Percentiles rank a stretch among this genome's conserved stretches.
phyloP scores from a whole-genome alignment of 2,113 vertebrate species.

The Muntiacus reevesi region DNA sequence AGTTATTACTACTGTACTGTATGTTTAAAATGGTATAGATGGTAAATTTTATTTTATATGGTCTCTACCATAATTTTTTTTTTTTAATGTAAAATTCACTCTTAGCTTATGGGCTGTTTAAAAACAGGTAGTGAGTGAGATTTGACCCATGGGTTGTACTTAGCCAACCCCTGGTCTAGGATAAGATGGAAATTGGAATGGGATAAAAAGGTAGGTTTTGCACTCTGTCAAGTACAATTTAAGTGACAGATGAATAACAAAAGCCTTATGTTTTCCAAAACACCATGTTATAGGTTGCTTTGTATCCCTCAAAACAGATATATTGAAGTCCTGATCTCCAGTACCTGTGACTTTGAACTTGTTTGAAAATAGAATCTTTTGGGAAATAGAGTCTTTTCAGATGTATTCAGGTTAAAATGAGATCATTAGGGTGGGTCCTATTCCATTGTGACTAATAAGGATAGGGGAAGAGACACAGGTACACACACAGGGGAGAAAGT shows the following conservation, averaged over 20 bases:
- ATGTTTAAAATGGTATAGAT: not conserved
- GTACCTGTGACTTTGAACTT: not conserved
- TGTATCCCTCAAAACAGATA: not conserved
- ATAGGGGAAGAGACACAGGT: not conserved
- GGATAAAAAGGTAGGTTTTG: not conserved
- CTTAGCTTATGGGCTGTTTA: not conserved
- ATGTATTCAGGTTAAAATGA: not conserved
- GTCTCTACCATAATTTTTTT: not conserved
- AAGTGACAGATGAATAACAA: not conserved
- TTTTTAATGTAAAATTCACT: not conserved
- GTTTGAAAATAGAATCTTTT: not conserved
- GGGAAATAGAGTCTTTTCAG: not conserved
- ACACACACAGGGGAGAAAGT: not conserved
- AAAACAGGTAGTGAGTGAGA: not conserved
- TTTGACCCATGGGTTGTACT: not conserved
- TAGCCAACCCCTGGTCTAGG: not conserved
- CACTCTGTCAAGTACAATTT: not conserved
- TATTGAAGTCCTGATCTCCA: not conserved
- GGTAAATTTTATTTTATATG: not conserved
- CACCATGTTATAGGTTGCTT: not conserved
- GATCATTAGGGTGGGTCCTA: not conserved
- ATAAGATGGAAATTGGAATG: not conserved
- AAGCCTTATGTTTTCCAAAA: not conserved
- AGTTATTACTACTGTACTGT: not conserved
- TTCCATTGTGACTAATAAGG: not conserved